A percentile compares a stretch with the other conserved stretches of the same genome.
Evolutionary conservation across 2,888 invertebrate genomes (phyloP).

Genomic region (Pristionchus exspectatus): DNA sequence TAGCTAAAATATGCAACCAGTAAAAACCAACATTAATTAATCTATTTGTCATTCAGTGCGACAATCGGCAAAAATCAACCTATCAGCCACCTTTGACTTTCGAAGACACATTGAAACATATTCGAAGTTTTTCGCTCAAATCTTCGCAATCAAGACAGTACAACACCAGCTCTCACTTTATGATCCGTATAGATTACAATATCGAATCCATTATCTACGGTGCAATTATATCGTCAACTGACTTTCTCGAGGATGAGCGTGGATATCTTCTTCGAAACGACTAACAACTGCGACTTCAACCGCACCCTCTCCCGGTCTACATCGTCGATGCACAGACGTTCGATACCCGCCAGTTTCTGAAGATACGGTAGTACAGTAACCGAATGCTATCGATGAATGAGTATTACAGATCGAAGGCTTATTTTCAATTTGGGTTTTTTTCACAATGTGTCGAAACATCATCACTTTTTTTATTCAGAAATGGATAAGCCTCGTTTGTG

Average conservation of each 20-base stretch:
- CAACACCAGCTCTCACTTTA: too few relatives aligned
- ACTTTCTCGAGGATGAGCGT: conserved; percentile 91
- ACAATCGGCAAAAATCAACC: too few relatives aligned
- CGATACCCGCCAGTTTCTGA: conserved; percentile 68
- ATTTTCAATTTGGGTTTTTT: too few relatives aligned
- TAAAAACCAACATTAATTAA: too few relatives aligned
- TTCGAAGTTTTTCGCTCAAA: neutral
- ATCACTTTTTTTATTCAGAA: too few relatives aligned
- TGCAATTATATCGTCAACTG: neutral
- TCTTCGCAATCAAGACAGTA: too few relatives aligned
- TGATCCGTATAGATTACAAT: too few relatives aligned
- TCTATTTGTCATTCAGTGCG: too few relatives aligned
- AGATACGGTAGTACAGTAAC: conserved; percentile 35
- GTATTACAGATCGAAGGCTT: too few relatives aligned
- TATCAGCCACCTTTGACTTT: neutral
- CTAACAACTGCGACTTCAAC: conserved; percentile 88
- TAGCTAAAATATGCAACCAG: too few relatives aligned
- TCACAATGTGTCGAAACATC: too few relatives aligned
- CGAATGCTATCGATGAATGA: neutral
- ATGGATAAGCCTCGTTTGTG: neutral
- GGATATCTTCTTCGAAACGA: conserved; percentile 92
- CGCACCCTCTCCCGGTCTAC: conserved; percentile 87
- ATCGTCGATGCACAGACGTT: conserved; percentile 79
- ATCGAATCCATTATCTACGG: too few relatives aligned
- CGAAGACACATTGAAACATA: neutral